phyloP scores from a whole-genome alignment of 2,797 vertebrate species.

The Columba guinea region DNA sequence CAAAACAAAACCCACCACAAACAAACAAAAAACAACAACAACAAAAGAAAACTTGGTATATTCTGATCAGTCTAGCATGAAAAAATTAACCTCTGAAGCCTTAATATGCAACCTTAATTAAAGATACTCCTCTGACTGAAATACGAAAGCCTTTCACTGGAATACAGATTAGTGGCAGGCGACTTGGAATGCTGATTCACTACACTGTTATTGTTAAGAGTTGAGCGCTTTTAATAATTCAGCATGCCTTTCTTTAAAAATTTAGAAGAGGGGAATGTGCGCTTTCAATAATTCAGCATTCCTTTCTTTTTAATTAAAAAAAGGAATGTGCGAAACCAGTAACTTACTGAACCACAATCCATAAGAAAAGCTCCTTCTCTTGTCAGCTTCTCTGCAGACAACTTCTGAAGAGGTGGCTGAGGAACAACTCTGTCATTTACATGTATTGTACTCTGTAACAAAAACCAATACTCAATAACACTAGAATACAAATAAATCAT shows the following conservation, averaged over 20 bases:
- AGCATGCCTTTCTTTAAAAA: not conserved
- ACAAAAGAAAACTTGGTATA: not conserved
- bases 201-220: not conserved
- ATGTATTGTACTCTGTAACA: conserved; percentile 88
- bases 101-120: not conserved
- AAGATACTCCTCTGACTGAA: not conserved
- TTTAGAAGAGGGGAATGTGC: not conserved
- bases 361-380: conserved; percentile 94
- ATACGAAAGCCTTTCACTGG: not conserved
- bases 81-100: not conserved
- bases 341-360: conserved; percentile 91
- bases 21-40: no score
- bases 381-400: conserved; percentile 89
- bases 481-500: not conserved
- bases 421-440: conserved; percentile 89
- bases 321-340: not conserved
- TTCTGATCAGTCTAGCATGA: not conserved
- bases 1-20: no score
- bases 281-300: not conserved
- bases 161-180: not conserved
- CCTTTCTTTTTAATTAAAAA: not conserved
- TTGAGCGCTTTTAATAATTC: not conserved
- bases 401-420: conserved; percentile 89
- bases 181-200: not conserved
- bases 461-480: not conserved